Evolutionary conservation across 2,797 vertebrate genomes (phyloP).

Genomic region (Pyrocephalus nanus): DNA sequence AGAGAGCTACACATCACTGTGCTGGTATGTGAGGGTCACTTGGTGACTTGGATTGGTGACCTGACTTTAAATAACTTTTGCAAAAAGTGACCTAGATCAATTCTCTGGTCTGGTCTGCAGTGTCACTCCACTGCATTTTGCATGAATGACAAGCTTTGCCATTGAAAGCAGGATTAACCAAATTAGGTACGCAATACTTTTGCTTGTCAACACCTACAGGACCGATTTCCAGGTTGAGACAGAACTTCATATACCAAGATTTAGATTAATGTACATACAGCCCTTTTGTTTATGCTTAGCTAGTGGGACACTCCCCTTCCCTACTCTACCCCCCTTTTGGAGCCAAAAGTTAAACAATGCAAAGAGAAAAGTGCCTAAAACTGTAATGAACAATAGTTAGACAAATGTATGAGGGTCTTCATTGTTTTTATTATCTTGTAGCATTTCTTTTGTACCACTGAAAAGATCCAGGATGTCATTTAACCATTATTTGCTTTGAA

Average conservation of each 20-base stretch:
- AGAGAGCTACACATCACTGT: not conserved
- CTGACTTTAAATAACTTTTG: not conserved
- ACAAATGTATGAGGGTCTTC: not conserved
- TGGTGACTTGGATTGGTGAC: not conserved
- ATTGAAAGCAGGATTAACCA: not conserved
- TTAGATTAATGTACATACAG: not conserved
- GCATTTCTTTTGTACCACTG: not conserved
- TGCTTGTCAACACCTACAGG: not conserved
- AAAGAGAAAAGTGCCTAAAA: not conserved
- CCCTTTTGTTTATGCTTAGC: not conserved
- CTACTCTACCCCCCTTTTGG: rapidly evolving
- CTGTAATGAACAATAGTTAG: rapidly evolving
- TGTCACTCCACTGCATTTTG: not conserved
- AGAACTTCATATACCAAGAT: not conserved
- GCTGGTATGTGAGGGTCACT: not conserved
- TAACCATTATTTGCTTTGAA: not conserved
- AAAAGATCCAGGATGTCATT: not conserved
- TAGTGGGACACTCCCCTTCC: not conserved
- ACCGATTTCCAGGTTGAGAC: not conserved
- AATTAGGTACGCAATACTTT: rapidly evolving
- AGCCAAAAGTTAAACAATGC: not conserved
- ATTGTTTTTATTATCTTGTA: not conserved
- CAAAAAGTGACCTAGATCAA: not conserved
- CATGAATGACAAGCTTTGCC: not conserved
- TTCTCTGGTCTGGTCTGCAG: not conserved